phyloP scores from a whole-genome alignment of 30 jellyfish, hydroid and myxozoan species.

The Turritopsis dohrnii region DNA sequence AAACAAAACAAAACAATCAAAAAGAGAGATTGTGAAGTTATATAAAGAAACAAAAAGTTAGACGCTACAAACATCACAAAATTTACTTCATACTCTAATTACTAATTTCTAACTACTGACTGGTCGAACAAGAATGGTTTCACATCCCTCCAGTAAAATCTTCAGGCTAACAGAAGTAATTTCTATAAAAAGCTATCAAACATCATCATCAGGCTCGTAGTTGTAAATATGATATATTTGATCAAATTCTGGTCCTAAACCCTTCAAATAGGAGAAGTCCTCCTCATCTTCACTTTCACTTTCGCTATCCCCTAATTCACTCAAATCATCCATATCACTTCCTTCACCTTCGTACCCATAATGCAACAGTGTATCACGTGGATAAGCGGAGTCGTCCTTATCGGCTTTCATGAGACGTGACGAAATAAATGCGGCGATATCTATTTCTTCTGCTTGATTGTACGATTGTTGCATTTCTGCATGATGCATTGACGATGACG shows the following conservation, averaged over 20 bases:
- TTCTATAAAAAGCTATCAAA: slow-evolving; percentile 13
- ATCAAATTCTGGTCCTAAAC: slow-evolving; percentile 90
- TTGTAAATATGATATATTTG: slow-evolving; percentile 69
- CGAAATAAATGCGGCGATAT: slow-evolving; percentile 76
- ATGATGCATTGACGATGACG: neutral
- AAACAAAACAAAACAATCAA: no score
- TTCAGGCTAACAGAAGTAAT: neutral
- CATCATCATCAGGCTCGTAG: slow-evolving; percentile 86
- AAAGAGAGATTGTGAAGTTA: no score
- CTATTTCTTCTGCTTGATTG: slow-evolving; percentile 55
- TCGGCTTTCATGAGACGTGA: slow-evolving; percentile 80
- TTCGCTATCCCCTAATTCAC: slow-evolving; percentile 97
- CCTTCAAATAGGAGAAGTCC: slow-evolving; percentile 78
- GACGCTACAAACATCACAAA: no score
- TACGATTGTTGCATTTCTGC: slow-evolving; percentile 1
- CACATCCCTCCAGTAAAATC: neutral
- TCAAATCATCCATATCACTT: slow-evolving; percentile 93
- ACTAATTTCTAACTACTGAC: no score
- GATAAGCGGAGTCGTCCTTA: slow-evolving; percentile 87
- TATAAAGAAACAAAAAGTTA: no score
- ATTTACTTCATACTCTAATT: no score
- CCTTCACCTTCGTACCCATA: slow-evolving; percentile 99
- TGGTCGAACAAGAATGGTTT: no score
- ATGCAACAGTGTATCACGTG: slow-evolving; percentile 94
- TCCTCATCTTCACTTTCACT: slow-evolving; percentile 95